phyloP scores from a whole-genome alignment of 2,888 invertebrate genomes.

The Acleris laterana region DNA sequence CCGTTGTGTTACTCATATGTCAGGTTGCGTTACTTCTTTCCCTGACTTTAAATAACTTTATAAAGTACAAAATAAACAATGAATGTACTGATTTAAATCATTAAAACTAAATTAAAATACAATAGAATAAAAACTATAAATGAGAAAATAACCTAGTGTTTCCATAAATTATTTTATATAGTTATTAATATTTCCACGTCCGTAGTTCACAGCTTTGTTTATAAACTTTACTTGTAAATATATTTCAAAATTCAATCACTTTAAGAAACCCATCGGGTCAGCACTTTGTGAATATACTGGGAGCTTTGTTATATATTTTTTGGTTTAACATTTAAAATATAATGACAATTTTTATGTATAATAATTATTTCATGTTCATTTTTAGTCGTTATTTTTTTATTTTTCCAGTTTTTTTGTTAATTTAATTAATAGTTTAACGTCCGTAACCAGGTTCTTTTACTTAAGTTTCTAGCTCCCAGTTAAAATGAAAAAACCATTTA shows the following conservation, averaged over 20 bases:
- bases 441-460: conserved; percentile 19
- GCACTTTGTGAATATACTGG: conserved; percentile 64
- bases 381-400: not conserved
- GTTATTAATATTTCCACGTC: conserved; percentile 16
- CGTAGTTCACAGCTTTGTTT: conserved; percentile 7
- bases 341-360: not conserved
- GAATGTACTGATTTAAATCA: too few species aligned
- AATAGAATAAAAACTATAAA: not conserved
- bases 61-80: too few species aligned
- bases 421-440: conserved; percentile 5
- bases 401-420: conserved; percentile 19
- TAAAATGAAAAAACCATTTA: conserved; percentile 6
- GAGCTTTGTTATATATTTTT: conserved; percentile 22
- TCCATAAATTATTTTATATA: not conserved
- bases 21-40: too few species aligned
- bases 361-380: not conserved
- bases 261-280: conserved; percentile 59
- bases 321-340: not conserved
- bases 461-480: conserved; percentile 21
- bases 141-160: not conserved
- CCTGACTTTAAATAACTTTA: too few species aligned
- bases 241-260: conserved; percentile 52
- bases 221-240: conserved; percentile 38
- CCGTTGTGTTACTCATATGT: too few species aligned
- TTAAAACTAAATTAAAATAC: too few species aligned